Evolutionary conservation across 1,140 invertebrate species (phyloP).

Genomic region (Lordiphosa clarofinis): DNA sequence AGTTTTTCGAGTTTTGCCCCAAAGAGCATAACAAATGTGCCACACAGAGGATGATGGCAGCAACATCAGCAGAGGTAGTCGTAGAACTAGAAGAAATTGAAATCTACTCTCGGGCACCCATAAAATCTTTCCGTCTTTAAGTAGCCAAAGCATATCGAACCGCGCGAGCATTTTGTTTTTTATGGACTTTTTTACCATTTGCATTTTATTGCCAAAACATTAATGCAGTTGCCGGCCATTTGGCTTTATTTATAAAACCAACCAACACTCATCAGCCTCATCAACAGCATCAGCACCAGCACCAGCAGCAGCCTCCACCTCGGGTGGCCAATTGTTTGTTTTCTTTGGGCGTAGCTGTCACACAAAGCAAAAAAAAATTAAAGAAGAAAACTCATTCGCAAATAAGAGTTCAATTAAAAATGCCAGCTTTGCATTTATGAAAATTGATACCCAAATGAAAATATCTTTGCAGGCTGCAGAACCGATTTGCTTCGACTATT

Average conservation of each 20-base stretch:
- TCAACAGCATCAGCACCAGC: neutral
- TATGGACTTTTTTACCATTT: slow-evolving; percentile 66
- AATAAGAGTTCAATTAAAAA: slow-evolving; percentile 16
- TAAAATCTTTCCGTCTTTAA: slow-evolving; percentile 29
- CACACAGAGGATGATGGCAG: slow-evolving; percentile 26
- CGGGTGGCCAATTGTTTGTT: slow-evolving; percentile 54
- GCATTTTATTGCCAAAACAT: slow-evolving; percentile 76
- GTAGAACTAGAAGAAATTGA: slow-evolving; percentile 17
- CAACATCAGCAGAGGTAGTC: slow-evolving; percentile 15
- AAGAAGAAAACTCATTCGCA: slow-evolving; percentile 7
- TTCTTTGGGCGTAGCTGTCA: slow-evolving; percentile 60
- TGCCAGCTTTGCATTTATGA: slow-evolving; percentile 11
- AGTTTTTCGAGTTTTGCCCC: slow-evolving; percentile 50
- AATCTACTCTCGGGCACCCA: neutral
- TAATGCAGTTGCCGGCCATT: slow-evolving; percentile 52
- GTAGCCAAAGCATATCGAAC: slow-evolving; percentile 68
- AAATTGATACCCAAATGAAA: slow-evolving; percentile 5
- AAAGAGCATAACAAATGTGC: slow-evolving; percentile 73
- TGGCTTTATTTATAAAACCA: slow-evolving; percentile 43
- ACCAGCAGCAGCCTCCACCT: slow-evolving; percentile 8
- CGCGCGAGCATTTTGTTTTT: slow-evolving; percentile 42
- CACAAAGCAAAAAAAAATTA: slow-evolving; percentile 41
- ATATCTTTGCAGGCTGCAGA: slow-evolving; percentile 1
- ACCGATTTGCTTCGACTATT: slow-evolving; percentile 22
- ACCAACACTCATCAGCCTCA: slow-evolving; percentile 7